These are phyloP conservation scores for Entelurus aequoreus DNA, from an alignment of 2,113 vertebrate genomes.

Conservation along the genomic window DNA sequence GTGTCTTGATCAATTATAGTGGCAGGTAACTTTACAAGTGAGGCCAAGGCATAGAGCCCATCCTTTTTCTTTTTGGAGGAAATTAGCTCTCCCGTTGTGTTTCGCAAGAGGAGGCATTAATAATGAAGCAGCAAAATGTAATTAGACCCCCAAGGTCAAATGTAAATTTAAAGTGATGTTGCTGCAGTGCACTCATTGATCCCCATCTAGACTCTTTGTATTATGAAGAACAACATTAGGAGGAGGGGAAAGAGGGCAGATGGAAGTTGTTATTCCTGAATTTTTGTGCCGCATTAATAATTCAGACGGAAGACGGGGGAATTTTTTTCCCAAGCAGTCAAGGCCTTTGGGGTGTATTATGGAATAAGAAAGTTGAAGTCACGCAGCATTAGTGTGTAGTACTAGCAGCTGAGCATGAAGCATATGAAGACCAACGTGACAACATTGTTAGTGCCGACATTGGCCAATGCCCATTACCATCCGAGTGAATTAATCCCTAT, in stretches of 20 bases:
- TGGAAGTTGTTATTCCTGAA: conserved; percentile 14
- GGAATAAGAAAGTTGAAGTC: conserved; percentile 3
- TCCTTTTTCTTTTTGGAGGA: conserved; percentile 22
- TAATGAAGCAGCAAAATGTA: conserved; percentile 25
- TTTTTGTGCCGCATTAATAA: conserved; percentile 37
- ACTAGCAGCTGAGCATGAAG: background rate
- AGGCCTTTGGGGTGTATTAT: conserved; percentile 8
- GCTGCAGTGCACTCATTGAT: conserved; percentile 35
- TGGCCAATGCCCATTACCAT: background rate
- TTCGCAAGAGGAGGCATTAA: conserved; percentile 20
- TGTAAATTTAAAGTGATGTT: conserved; percentile 33
- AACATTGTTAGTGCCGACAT: background rate
- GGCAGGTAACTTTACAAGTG: conserved; percentile 19
- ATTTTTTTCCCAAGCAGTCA: conserved; percentile 6
- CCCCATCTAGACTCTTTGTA: conserved; percentile 33
- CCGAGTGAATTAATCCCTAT: background rate
- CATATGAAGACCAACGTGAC: background rate
- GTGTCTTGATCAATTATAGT: background rate
- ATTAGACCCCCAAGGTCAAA: conserved; percentile 44
- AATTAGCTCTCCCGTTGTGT: conserved; percentile 24
- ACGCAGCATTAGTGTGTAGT: background rate
- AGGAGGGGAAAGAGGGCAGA: conserved; percentile 20
- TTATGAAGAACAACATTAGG: conserved; percentile 38
- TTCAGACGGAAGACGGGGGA: conserved; percentile 18
- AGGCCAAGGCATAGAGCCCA: conserved; percentile 26